Evolutionary conservation across 2,113 vertebrate genomes (phyloP), one percentile per base, ranked within the genome.

Genomic region (Sapajus apella): DNA sequence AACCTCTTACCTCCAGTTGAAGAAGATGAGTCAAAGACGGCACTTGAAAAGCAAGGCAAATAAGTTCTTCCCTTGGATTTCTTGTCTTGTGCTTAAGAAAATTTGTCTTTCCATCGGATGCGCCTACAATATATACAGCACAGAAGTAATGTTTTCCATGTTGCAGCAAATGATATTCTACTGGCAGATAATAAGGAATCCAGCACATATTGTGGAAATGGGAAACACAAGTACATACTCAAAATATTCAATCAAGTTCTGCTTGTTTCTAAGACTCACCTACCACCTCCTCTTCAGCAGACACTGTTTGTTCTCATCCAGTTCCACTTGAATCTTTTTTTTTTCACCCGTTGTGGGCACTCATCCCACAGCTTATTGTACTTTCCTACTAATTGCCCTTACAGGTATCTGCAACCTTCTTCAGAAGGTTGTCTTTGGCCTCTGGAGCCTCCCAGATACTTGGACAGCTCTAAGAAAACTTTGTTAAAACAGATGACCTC

Each of bases 291-390:
- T 37, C 32, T n/a, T 52, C n/a, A 70, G 11, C 11, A 87, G 32
- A 94, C n/a, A 27, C 16, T 56, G 3, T 25, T 52, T 66, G 11
- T 70, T 92, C 37, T 16, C 27, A 30, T 4, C 17, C 37, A 8
- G 13, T 76, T 43, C 0, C 30, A 5, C 0, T 13, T 6, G 16
- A 43, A 66, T 32, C 1, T 4, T 66, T 13, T 50, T 47, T 2
- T 4, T 66, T 12, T 9, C 8, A 11, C 32, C 1, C 68, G 14
- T 84, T 87, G 4, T 17, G 8, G 1, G 1, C 6, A 11, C 1
- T 90, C 56, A 35, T 8, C 35, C 10, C 11, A 45, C 10, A 56
- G 30, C 2, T 35, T 40, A 6, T 68, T 40, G 25, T 30, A 13
- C 11, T 35, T 80, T 82, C 2, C 17, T 70, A 14, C 11, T 94